phyloP scores from a whole-genome alignment of 2,888 invertebrate genomes.

The Pyrrhosoma nymphula region DNA sequence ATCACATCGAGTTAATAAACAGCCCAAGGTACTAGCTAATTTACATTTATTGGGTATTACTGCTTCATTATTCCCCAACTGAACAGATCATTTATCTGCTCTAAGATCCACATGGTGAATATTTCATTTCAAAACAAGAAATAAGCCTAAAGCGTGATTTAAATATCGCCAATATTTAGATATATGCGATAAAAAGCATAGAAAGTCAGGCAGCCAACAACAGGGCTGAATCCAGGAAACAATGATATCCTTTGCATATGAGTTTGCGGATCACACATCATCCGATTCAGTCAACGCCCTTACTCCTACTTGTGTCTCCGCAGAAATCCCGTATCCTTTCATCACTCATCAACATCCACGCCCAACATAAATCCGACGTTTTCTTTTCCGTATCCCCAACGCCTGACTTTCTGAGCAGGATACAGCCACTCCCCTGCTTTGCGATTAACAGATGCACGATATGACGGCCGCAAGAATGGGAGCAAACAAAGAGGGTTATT shows the following conservation, averaged over 20 bases:
- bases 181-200: neutral
- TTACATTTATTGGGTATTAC: too few species aligned
- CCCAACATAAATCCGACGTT: neutral
- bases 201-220: neutral
- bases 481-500: too few species aligned
- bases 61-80: too few species aligned
- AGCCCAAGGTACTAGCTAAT: too few species aligned
- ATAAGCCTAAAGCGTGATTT: too few species aligned
- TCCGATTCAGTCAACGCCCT: neutral
- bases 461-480: too few species aligned
- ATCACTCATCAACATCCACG: neutral
- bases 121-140: too few species aligned
- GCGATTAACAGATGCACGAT: too few species aligned
- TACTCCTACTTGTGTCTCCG: neutral
- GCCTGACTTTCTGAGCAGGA: neutral
- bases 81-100: too few species aligned
- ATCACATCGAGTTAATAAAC: too few species aligned
- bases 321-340: neutral
- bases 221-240: neutral
- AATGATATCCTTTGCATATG: neutral
- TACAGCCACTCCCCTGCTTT: neutral
- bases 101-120: too few species aligned
- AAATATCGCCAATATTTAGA: neutral
- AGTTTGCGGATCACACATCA: neutral
- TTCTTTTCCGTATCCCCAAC: neutral